A percentile compares a stretch with the other conserved stretches of the same genome.
Evolutionary conservation across 2,113 vertebrate species (phyloP).

Genomic region (Lutjanus erythropterus): DNA sequence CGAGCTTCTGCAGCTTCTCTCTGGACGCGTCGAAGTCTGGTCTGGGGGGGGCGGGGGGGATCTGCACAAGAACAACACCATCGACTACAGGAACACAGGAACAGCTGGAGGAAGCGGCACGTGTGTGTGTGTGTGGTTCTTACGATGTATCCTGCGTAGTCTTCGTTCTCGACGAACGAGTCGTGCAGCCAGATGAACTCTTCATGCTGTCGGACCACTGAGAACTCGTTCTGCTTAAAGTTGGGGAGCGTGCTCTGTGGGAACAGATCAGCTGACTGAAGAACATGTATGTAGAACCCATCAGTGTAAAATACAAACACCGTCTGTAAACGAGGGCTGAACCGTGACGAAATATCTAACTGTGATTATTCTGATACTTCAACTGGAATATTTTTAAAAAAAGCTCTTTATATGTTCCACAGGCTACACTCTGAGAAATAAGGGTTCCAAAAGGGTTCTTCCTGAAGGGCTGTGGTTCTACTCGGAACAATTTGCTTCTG

Average conservation of each 20-base stretch:
- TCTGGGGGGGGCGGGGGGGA: conserved; percentile 96
- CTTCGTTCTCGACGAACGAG: conserved; percentile 98
- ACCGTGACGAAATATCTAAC: too few relatives aligned
- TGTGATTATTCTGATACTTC: too few relatives aligned
- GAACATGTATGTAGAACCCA: too few relatives aligned
- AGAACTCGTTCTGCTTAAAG: conserved; percentile 99
- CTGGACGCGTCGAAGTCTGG: conserved; percentile 99
- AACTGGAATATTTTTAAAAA: too few relatives aligned
- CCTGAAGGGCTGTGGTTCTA: too few relatives aligned
- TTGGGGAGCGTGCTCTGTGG: conserved; percentile 95
- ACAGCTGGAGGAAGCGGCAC: too few relatives aligned
- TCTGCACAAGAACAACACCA: conserved; percentile 80
- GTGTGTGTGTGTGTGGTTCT: conserved; percentile 72
- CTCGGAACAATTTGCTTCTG: too few relatives aligned
- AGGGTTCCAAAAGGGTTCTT: too few relatives aligned
- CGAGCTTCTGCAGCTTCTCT: conserved; percentile 98
- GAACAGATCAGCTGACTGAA: neutral
- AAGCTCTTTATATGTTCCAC: too few relatives aligned
- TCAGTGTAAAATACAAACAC: too few relatives aligned
- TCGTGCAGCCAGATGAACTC: conserved; percentile 99
- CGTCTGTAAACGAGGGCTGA: too few relatives aligned
- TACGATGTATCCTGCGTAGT: conserved; percentile 98
- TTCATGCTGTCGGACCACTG: conserved; percentile 97
- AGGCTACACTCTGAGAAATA: too few relatives aligned
- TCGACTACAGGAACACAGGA: neutral